Conservation (phyloP, 2,113 vertebrate genomes). For the Neolamprologus modestus region DNA sequence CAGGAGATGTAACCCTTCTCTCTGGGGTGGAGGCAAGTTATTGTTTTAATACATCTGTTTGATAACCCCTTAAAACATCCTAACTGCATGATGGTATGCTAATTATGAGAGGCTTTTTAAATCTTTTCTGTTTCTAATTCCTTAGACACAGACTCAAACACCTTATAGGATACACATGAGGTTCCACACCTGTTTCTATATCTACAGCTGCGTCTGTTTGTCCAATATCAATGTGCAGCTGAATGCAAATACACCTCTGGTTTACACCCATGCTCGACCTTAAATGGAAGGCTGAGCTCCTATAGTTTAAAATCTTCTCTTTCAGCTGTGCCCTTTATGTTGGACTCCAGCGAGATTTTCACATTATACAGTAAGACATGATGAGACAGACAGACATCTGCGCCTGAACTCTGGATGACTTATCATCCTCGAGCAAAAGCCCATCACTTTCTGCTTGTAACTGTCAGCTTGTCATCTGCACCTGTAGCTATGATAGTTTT, state of each 20-base stretch:
- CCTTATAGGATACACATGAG: neutral
- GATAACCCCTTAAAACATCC: neutral
- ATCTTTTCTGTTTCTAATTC: neutral
- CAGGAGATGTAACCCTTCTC: too few species aligned
- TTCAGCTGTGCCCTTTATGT: neutral
- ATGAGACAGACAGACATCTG: neutral
- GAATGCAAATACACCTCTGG: neutral
- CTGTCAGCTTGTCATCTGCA: slow-evolving; percentile 22
- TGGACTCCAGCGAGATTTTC: neutral
- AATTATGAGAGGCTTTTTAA: neutral
- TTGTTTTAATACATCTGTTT: neutral
- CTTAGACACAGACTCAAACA: neutral
- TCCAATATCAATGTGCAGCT: neutral
- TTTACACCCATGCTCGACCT: neutral
- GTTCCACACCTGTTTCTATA: neutral
- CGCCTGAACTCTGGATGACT: slow-evolving; percentile 44
- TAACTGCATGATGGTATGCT: neutral
- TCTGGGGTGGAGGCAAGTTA: neutral
- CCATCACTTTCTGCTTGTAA: slow-evolving; percentile 16
- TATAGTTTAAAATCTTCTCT: neutral
- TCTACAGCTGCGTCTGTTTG: neutral
- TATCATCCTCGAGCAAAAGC: slow-evolving; percentile 8
- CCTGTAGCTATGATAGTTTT: neutral
- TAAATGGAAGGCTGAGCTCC: neutral
- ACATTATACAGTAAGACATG: neutral